Evolutionary conservation across 2,888 invertebrate species (phyloP).

Genomic region (Syritta pipiens): DNA sequence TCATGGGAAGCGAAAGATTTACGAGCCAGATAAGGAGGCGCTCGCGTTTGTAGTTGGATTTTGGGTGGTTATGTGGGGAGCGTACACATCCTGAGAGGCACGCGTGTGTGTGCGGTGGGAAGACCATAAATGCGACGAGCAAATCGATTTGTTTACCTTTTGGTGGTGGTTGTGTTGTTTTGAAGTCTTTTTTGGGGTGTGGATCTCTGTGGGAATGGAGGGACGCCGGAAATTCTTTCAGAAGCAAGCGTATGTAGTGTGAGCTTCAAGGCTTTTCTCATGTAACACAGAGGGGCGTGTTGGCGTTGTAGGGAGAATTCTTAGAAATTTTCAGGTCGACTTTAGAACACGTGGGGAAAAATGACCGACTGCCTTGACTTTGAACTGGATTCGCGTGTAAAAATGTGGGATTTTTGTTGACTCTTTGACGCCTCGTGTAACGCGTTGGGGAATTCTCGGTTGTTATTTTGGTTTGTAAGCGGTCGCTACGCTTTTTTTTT

Average conservation of each 20-base stretch:
- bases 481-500: too few relatives aligned
- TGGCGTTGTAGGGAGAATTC: too few relatives aligned
- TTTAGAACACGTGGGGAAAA: too few relatives aligned
- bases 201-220: not conserved
- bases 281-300: too few relatives aligned
- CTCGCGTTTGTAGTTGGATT: constrained; percentile 29
- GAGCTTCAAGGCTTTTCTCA: too few relatives aligned
- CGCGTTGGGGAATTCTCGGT: too few relatives aligned
- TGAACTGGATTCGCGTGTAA: too few relatives aligned
- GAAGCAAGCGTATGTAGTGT: not conserved
- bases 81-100: constrained; percentile 35
- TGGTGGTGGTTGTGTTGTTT: constrained; percentile 4
- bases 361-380: too few relatives aligned
- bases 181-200: not conserved
- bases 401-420: too few relatives aligned
- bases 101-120: constrained; percentile 8
- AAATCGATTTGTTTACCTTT: constrained; percentile 53
- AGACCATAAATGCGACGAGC: constrained; percentile 31
- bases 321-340: too few relatives aligned
- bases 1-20: constrained; percentile 46
- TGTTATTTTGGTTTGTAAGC: too few relatives aligned
- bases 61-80: constrained; percentile 7
- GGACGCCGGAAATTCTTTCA: constrained; percentile 31
- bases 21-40: constrained; percentile 55
- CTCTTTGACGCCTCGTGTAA: too few relatives aligned